Evolutionary conservation across 2,113 vertebrate species (phyloP).

Genomic region (Triplophysa rosa): DNA sequence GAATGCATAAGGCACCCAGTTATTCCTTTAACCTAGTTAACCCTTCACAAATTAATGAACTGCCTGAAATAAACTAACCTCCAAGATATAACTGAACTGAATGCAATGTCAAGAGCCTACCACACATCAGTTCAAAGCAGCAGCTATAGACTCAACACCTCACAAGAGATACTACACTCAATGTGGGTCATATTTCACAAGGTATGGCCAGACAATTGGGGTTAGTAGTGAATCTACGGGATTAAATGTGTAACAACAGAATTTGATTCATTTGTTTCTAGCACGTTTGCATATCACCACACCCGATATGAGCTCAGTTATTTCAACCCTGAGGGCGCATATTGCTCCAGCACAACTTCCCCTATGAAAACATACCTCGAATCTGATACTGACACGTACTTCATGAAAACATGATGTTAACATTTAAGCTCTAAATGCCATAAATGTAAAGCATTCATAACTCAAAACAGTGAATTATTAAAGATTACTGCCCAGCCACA

Average conservation of each 20-base stretch:
- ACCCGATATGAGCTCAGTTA: slow-evolving; percentile 28
- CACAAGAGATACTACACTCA: not conserved
- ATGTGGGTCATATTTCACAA: not conserved
- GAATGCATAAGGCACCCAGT: not conserved
- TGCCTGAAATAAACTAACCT: slow-evolving; percentile 2
- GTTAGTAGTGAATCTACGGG: not conserved
- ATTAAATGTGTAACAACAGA: not conserved
- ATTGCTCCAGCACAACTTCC: slow-evolving; percentile 16
- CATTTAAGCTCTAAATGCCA: not conserved
- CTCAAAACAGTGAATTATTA: no score
- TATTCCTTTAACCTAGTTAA: not conserved
- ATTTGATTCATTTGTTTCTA: not conserved
- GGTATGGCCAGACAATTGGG: not conserved
- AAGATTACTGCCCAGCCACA: no score
- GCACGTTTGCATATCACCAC: not conserved
- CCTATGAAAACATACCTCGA: not conserved
- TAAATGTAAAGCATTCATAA: not conserved
- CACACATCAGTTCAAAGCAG: not conserved
- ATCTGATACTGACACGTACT: not conserved
- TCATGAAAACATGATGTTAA: not conserved
- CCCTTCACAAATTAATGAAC: not conserved
- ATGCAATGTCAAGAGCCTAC: slow-evolving; percentile 17
- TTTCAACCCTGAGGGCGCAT: slow-evolving; percentile 22
- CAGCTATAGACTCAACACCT: not conserved
- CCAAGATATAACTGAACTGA: slow-evolving; percentile 47